Evolutionary conservation across 2,888 invertebrate species (phyloP).

Genomic region (Masnerella sp.): DNA sequence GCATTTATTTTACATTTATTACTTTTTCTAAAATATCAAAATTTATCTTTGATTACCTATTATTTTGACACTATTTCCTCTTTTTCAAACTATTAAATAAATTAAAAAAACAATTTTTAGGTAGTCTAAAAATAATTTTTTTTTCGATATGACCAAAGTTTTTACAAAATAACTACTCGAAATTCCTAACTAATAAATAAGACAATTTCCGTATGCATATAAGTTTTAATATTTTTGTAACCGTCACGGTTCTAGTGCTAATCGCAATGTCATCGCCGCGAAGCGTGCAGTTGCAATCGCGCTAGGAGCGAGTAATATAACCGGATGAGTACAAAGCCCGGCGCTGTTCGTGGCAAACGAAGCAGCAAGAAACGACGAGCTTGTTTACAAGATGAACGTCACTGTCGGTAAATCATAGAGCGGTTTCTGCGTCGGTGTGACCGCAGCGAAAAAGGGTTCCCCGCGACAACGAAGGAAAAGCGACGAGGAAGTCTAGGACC

Average conservation of each 20-base stretch:
- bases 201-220: too few relatives aligned
- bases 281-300: conserved; percentile 20
- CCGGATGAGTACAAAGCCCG: conserved; percentile 45
- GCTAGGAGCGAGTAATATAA: conserved; percentile 29
- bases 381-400: conserved; percentile 71
- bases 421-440: conserved; percentile 60
- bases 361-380: conserved; percentile 54
- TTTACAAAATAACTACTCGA: too few relatives aligned
- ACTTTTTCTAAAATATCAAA: too few relatives aligned
- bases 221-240: too few relatives aligned
- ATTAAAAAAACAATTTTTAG: too few relatives aligned
- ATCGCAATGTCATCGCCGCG: conserved; percentile 25
- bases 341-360: conserved; percentile 47
- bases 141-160: too few relatives aligned
- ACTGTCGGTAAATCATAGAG: conserved; percentile 72
- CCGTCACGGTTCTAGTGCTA: conserved; percentile 19
- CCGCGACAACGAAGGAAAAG: conserved; percentile 26
- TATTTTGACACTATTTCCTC: too few relatives aligned
- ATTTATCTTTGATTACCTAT: too few relatives aligned
- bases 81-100: too few relatives aligned
- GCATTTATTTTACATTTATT: too few relatives aligned
- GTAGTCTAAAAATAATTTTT: too few relatives aligned
- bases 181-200: too few relatives aligned
- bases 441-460: conserved; percentile 60
- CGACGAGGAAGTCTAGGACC: conserved; percentile 23